phyloP scores from a whole-genome alignment of 23 tunicate species.

The Ascidia mentula region DNA sequence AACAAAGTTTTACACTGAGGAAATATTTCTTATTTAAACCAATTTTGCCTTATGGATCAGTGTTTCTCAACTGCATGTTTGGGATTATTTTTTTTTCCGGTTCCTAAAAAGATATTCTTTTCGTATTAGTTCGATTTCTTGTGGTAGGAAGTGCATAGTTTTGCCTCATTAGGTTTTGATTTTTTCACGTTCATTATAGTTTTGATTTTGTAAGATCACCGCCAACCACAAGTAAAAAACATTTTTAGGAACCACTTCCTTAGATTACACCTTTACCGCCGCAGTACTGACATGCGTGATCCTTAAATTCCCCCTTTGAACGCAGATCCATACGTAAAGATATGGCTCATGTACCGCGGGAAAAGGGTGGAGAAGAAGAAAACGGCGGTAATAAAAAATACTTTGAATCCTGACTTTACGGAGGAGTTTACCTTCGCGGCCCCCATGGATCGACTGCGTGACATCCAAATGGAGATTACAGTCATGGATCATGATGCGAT shows the following conservation, averaged over 20 bases:
- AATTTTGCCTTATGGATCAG: no score
- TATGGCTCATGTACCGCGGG: slow-evolving; percentile 81
- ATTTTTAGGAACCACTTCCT: neutral
- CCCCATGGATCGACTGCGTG: slow-evolving; percentile 82
- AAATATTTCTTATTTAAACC: no score
- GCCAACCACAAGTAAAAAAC: no score
- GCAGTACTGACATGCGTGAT: neutral
- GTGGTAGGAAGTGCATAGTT: no score
- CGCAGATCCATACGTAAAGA: slow-evolving; percentile 91
- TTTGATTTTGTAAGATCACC: no score
- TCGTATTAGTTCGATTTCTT: no score
- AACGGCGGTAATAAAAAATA: slow-evolving; percentile 60
- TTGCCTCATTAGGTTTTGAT: no score
- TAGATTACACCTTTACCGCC: neutral
- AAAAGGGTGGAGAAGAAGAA: slow-evolving; percentile 88
- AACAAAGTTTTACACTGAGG: no score
- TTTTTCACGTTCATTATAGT: no score
- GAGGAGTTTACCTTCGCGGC: slow-evolving; percentile 75
- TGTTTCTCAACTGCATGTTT: no score
- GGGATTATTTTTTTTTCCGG: no score
- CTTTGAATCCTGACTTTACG: slow-evolving; percentile 73
- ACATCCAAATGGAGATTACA: slow-evolving; percentile 86
- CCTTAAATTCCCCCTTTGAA: neutral
- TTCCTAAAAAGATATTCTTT: no score
- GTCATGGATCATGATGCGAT: slow-evolving; percentile 93